Conservation (phyloP, 2,113 vertebrate species). For the Ibidorhyncha struthersii region DNA sequence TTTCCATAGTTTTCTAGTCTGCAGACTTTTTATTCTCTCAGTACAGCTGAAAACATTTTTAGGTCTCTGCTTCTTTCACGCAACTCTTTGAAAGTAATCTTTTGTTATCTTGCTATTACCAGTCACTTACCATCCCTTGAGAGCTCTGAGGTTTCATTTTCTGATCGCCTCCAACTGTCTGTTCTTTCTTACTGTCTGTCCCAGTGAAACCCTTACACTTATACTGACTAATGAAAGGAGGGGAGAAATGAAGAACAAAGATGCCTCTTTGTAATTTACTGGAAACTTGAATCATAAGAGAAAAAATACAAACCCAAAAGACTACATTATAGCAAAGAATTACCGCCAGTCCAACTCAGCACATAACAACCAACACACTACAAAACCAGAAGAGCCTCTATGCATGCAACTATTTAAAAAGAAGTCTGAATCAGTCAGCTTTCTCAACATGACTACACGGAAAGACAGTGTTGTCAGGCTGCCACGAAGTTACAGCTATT, state of each 20-base stretch:
- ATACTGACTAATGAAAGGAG: neutral
- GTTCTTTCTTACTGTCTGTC: neutral
- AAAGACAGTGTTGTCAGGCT: neutral
- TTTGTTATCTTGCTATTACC: conserved; percentile 16
- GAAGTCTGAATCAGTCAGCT: neutral
- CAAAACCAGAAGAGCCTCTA: neutral
- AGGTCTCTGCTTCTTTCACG: neutral
- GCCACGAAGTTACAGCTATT: neutral
- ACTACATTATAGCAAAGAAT: neutral
- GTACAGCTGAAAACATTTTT: neutral
- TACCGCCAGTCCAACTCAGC: neutral
- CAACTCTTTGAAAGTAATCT: conserved; percentile 34
- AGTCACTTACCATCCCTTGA: conserved; percentile 13
- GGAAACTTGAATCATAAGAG: conserved; percentile 9
- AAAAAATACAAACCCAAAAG: neutral
- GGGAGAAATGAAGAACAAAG: conserved; percentile 5
- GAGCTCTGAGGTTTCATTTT: conserved; percentile 18
- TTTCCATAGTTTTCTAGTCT: neutral
- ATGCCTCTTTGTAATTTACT: conserved; percentile 5
- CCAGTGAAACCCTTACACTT: neutral
- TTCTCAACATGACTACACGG: neutral
- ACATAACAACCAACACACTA: neutral
- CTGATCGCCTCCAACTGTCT: conserved; percentile 25
- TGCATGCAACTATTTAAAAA: neutral
- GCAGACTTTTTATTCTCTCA: neutral